Percentiles rank a stretch among this genome's conserved stretches.
These are phyloP conservation scores for Pseudorhombus dupliciocellatus DNA, from an alignment of 2,113 vertebrate genomes.

Conservation along the genomic window DNA sequence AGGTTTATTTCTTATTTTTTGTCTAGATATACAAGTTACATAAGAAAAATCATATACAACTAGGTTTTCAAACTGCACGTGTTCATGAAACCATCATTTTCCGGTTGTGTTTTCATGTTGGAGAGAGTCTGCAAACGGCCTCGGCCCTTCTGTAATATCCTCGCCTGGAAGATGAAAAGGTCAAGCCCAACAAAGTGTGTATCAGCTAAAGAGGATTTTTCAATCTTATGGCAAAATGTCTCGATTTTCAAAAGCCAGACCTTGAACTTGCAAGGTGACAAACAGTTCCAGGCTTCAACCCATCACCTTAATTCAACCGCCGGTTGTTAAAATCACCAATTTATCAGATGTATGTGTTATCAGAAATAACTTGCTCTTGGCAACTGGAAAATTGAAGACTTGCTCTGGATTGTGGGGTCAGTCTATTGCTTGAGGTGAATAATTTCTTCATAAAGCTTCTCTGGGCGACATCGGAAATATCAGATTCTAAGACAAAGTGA, in stretches of 20 bases:
- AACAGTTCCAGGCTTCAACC: constrained; percentile 61
- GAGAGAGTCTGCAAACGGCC: constrained; percentile 12
- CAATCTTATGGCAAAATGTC: constrained; percentile 72
- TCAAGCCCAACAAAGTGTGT: constrained; percentile 69
- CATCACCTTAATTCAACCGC: constrained; percentile 65
- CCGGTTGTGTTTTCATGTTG: constrained; percentile 7
- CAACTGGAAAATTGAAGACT: constrained; percentile 60
- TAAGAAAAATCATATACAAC: too few relatives aligned
- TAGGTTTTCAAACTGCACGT: background rate
- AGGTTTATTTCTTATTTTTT: too few relatives aligned
- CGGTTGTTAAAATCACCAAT: constrained; percentile 66
- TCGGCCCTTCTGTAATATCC: constrained; percentile 43
- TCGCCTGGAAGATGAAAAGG: constrained; percentile 59
- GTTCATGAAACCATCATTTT: background rate
- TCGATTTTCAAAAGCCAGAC: constrained; percentile 67
- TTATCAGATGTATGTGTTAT: constrained; percentile 72
- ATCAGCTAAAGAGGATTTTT: constrained; percentile 68
- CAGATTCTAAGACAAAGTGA: constrained; percentile 38
- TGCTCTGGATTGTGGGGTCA: constrained; percentile 41
- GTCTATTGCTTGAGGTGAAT: constrained; percentile 58
- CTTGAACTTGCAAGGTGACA: constrained; percentile 78
- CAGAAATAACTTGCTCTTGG: constrained; percentile 64
- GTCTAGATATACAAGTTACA: too few relatives aligned
- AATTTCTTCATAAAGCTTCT: constrained; percentile 45
- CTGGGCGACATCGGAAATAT: constrained; percentile 26